phyloP scores from a whole-genome alignment of 2,797 vertebrate species.

The Neopelma chrysocephalum region DNA sequence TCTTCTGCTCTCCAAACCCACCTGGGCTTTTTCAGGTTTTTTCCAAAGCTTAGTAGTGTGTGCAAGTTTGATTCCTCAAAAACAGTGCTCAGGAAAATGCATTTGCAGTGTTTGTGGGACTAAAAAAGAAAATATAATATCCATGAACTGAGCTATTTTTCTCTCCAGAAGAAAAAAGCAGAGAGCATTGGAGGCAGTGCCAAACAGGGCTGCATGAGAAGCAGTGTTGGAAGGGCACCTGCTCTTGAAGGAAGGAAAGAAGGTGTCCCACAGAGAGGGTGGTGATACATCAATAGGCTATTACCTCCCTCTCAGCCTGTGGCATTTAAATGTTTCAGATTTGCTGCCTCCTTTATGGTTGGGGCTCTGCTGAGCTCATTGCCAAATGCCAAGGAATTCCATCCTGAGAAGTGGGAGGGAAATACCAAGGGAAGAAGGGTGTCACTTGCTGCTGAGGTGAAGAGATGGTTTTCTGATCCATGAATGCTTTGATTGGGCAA shows the following conservation, averaged over 20 bases:
- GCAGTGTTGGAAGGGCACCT: neutral
- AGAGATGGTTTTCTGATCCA: neutral
- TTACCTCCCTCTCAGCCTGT: neutral
- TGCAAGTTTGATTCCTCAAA: neutral
- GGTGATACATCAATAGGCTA: neutral
- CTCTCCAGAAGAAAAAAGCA: neutral
- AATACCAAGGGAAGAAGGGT: neutral
- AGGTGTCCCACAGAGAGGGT: neutral
- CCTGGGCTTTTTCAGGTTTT: neutral
- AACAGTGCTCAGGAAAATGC: neutral
- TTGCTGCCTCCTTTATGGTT: neutral
- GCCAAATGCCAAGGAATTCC: neutral
- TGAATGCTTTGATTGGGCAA: accelerated
- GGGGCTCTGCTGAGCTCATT: neutral
- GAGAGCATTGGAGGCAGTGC: neutral
- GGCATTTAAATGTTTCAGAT: neutral
- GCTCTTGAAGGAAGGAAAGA: neutral
- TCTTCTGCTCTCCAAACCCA: neutral
- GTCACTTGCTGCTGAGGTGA: neutral
- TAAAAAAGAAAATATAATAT: neutral
- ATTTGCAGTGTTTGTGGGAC: neutral
- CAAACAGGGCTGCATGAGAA: neutral
- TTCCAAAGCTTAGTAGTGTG: neutral
- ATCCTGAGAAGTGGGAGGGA: neutral
- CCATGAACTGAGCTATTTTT: neutral